Percentiles rank a stretch among this genome's conserved stretches.
Evolutionary conservation across 2,888 invertebrate species (phyloP).

Genomic region (Lordiphosa fenestrarum): DNA sequence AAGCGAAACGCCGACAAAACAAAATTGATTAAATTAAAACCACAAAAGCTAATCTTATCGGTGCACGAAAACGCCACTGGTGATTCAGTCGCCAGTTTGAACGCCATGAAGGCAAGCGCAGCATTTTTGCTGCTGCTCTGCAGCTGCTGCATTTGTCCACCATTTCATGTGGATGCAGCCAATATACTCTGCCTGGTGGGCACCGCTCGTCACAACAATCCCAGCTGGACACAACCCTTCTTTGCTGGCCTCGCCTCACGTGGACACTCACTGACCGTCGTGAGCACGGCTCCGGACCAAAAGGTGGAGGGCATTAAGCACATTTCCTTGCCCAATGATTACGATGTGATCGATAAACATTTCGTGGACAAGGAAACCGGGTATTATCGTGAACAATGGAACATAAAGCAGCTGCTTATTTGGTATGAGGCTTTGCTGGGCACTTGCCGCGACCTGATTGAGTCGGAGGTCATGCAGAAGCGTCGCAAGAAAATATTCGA

Average conservation of each 20-base stretch:
- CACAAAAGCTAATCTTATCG: conserved; percentile 26
- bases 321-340: conserved; percentile 25
- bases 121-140: conserved; percentile 13
- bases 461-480: conserved; percentile 7
- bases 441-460: conserved; percentile 34
- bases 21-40: too few relatives aligned
- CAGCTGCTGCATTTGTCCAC: conserved; percentile 4
- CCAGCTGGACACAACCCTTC: conserved; percentile 48
- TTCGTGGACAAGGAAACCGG: conserved; percentile 17
- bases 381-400: conserved; percentile 17
- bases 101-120: conserved; percentile 27
- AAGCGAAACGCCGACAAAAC: too few relatives aligned
- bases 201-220: conserved; percentile 48
- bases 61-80: conserved; percentile 1
- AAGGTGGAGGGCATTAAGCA: conserved; percentile 15
- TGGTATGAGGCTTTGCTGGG: conserved; percentile 55
- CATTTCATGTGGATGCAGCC: conserved; percentile 31
- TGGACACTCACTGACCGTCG: conserved; percentile 43
- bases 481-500: neutral
- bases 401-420: conserved; percentile 44
- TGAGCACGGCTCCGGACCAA: conserved; percentile 22
- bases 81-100: conserved; percentile 40
- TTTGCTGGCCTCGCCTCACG: conserved; percentile 43
- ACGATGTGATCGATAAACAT: conserved; percentile 45
- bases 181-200: conserved; percentile 51